Base-by-base conservation (phyloP, 2,888 invertebrate genomes). In the Drosophila seclusa region DNA sequence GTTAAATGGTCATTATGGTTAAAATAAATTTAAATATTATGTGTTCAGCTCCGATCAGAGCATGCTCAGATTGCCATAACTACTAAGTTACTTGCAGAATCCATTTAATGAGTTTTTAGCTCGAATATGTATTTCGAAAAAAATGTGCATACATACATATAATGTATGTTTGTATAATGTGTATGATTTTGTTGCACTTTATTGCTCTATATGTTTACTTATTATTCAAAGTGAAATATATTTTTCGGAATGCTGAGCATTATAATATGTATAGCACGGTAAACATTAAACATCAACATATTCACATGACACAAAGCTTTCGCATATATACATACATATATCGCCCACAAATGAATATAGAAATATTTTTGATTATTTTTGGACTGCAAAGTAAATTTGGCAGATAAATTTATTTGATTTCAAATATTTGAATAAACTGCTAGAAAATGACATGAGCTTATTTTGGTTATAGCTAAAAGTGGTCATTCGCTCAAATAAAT, bases 381-480 rank as follows among this genome's bases (percentile, higher is more conserved):
- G 16, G 50, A 48, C 40, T 61, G 58, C 18, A 42, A 24, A 67
- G 68, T 70, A 52, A 58, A 78, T 78, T 80, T 68, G 2, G 53
- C 29, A 57, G 32, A 67, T 18, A 38, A 32, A 61, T 42, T 54
- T 52, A 57, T 60, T 34, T n/a, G 7, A 75, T 61, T 57, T 64
- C 29, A 40, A 66, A 75, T 66, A 75, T 85, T 85, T 72, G 70
- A 82, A 85, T 78, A 65, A 72, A 73, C 82, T 83, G 55, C 55
- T 29, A 0, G 1, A 8, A 64, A 68, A 62, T 49, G 52, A 8
- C 8, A 48, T 18, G 32, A 53, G 45, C 42, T 62, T 50, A 55
- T 62, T 68, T 40, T 16, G 18, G 18, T 55, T 31, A 8, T 42
- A 36, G 27, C 50, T 49, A 50, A 65, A 65, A 34, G 16, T 71